Evolutionary conservation across 2,113 vertebrate species (phyloP).

Genomic region (Crotalus helleri): DNA sequence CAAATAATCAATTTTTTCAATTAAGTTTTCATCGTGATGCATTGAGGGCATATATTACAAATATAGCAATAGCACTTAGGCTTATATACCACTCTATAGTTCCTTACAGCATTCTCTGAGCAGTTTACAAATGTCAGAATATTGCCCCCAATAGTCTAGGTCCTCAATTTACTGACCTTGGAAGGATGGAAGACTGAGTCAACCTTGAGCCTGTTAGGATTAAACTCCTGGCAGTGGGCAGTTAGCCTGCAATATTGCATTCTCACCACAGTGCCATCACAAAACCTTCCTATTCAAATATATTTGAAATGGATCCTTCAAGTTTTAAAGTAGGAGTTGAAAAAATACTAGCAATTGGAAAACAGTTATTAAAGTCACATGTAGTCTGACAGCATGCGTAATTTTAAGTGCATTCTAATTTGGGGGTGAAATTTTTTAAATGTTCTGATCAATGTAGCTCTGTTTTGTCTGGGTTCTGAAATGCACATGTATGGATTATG

Average conservation of each 20-base stretch:
- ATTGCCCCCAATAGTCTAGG: neutral
- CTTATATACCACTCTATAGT: neutral
- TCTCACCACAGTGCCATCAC: neutral
- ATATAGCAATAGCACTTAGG: neutral
- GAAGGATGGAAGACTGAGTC: neutral
- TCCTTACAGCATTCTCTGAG: neutral
- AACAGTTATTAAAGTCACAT: neutral
- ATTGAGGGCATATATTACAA: neutral
- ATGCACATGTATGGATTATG: neutral
- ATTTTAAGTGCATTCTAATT: neutral
- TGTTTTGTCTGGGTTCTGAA: slow-evolving; percentile 27
- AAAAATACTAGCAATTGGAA: neutral
- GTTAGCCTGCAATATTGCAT: neutral
- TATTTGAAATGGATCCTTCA: neutral
- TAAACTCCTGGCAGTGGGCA: neutral
- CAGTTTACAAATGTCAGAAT: neutral
- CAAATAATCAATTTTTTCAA: neutral
- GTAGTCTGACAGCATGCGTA: neutral
- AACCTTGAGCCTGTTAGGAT: neutral
- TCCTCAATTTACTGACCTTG: neutral
- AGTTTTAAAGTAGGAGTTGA: neutral
- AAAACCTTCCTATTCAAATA: neutral
- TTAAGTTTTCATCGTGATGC: neutral
- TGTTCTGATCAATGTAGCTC: neutral
- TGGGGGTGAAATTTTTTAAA: slow-evolving; percentile 17